Evolutionary conservation across 2,888 invertebrate species (phyloP), one percentile per base, ranked within the genome.

Genomic region (Calliscelio sp.): DNA sequence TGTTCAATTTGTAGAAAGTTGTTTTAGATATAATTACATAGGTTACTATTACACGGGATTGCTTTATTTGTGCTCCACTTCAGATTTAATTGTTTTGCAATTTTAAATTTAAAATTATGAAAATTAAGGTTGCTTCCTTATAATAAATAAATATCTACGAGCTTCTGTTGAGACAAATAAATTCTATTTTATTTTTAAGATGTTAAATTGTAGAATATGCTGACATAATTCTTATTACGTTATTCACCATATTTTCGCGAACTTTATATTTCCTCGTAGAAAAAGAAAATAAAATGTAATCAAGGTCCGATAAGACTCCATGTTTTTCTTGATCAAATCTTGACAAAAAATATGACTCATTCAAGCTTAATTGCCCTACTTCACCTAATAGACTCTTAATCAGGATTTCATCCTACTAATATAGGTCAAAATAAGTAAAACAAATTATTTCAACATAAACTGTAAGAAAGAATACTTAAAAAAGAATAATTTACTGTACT

Each of bases 1-100:
- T 71, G 80, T 80, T 80, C 73, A 80, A 66, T 80, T 80, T 57
- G 80, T 80, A 80, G 80, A 80, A 80, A 80, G 80, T 80, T 73
- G 73, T 66, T 80, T 80, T 57, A 57, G 59, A 71, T 59, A 59
- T 57, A 73, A 80, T 80, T 63, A 59, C 71, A 71, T 38, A 44
- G 32, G 55, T 71, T 55, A 71, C 71, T 71, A 71, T 79, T 79
- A 65, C 46, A 24, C 25, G 14, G 14, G 22, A 78, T 70, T 49
- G 57, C 46, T 73, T 80, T 59, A 73, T 63, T 55, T 73, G 49
- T 70, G 55, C 4, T 16, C 28, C 25, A 28, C 35, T 51, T 51
- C 11, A 63, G 44, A 22, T n/a, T 74, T 74, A 11, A 74, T 41
- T 61, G 18, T 44, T 75, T 74, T 51, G 63, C 53, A 41, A 63